These are phyloP conservation scores for Tachystola acroxantha DNA, from an alignment of 2,888 invertebrate species.

Conservation along the genomic window DNA sequence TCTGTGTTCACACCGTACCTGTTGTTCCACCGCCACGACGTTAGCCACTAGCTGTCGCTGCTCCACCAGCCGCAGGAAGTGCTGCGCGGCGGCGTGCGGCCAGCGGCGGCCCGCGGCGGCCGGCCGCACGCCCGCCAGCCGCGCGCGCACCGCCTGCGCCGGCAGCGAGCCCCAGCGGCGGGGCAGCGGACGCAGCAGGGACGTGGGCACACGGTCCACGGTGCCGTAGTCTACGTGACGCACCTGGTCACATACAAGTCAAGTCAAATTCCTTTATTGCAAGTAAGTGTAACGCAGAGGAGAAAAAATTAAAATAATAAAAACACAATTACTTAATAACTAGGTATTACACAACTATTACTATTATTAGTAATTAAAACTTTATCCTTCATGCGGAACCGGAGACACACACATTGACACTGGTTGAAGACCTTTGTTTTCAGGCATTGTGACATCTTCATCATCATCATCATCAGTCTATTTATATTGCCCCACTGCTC, in stretches of 20 bases:
- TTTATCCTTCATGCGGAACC: no score
- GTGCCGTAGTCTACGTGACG: conserved; percentile 80
- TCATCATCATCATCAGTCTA: no score
- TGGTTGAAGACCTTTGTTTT: no score
- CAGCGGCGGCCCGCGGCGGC: conserved; percentile 54
- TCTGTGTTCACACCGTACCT: conserved; percentile 18
- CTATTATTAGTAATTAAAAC: no score
- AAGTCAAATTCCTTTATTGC: no score
- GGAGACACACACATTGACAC: no score
- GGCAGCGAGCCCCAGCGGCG: conserved; percentile 57
- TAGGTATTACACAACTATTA: no score
- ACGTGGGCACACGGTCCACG: conserved; percentile 42
- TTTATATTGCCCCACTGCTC: no score
- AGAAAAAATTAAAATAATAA: no score
- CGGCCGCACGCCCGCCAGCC: conserved; percentile 66
- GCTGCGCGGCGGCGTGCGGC: conserved; percentile 53
- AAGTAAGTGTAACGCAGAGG: not conserved
- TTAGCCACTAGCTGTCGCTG: conserved; percentile 54
- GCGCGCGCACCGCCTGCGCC: conserved; percentile 71
- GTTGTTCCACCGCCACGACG: conserved; percentile 31
- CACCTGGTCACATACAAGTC: conserved; percentile 61
- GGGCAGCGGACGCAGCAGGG: conserved; percentile 48
- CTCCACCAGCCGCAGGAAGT: conserved; percentile 52
- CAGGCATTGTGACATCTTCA: no score
- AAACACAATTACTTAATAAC: no score